A percentile compares a stretch with the other conserved stretches of the same genome.
Evolutionary conservation across 1,140 invertebrate species (phyloP).

Genomic region (Procambarus virginalis): DNA sequence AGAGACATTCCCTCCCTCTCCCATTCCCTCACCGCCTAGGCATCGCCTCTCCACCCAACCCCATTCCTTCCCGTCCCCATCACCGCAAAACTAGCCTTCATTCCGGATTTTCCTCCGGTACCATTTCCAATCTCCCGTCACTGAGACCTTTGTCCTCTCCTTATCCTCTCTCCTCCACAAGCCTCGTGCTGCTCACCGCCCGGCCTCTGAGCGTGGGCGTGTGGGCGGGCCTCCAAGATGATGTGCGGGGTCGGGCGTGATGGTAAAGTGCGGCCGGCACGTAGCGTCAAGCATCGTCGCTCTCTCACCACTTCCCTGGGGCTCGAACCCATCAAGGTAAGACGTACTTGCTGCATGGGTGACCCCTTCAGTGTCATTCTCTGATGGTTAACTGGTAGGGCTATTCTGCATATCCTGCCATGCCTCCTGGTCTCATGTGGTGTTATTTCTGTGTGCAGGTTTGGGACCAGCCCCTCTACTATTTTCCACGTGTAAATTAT

Average conservation of each 20-base stretch:
- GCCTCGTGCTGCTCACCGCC: neutral
- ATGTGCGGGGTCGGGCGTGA: conserved; percentile 50
- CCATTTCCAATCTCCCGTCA: too few relatives aligned
- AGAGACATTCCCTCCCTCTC: too few relatives aligned
- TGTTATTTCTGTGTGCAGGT: too few relatives aligned
- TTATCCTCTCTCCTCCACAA: neutral
- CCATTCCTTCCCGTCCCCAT: neutral
- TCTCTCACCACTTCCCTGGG: conserved; percentile 48
- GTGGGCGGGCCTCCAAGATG: conserved; percentile 12
- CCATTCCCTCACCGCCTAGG: too few relatives aligned
- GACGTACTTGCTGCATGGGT: neutral
- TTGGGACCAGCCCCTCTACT: too few relatives aligned
- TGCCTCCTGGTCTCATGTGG: too few relatives aligned
- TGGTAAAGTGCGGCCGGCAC: conserved; percentile 45
- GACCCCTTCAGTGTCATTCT: neutral
- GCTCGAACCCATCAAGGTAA: conserved; percentile 56
- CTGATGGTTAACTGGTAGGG: neutral
- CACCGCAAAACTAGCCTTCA: neutral
- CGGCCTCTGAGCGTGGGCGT: too few relatives aligned
- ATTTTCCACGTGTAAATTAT: too few relatives aligned
- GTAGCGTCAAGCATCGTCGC: conserved; percentile 45
- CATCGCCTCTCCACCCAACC: too few relatives aligned
- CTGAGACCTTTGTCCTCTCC: neutral
- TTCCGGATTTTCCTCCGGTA: neutral
- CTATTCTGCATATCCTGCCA: too few relatives aligned